These are phyloP conservation scores for Dipodomys stephensi DNA, from an alignment of 2,113 vertebrate genomes.

Conservation along the genomic window DNA sequence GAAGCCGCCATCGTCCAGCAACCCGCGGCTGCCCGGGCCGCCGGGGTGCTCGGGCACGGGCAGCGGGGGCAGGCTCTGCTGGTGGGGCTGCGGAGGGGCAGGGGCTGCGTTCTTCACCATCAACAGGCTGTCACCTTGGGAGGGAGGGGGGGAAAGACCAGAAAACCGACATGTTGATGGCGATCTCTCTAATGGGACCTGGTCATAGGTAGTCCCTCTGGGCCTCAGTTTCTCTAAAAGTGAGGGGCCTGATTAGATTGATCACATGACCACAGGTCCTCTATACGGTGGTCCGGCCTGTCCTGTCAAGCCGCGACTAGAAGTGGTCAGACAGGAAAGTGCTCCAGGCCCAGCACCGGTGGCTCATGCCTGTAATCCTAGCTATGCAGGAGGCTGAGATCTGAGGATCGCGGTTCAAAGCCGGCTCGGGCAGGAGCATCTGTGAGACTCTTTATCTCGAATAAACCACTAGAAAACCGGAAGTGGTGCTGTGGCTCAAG, in stretches of 20 bases:
- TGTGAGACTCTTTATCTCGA: too few species aligned
- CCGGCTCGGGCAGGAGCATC: too few species aligned
- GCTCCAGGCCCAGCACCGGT: not conserved
- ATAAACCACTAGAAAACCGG: too few species aligned
- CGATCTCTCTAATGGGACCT: not conserved
- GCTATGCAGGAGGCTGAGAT: too few species aligned
- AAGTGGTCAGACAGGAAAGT: not conserved
- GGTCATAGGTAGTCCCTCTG: not conserved
- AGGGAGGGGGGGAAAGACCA: not conserved
- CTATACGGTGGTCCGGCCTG: not conserved
- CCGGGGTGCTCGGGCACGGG: constrained; percentile 73
- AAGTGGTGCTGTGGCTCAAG: too few species aligned
- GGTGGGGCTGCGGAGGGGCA: constrained; percentile 37
- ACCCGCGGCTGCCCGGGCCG: constrained; percentile 74
- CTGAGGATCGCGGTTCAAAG: too few species aligned
- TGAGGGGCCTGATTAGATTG: not conserved
- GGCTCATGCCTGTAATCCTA: too few species aligned
- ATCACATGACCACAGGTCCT: too few species aligned
- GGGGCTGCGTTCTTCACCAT: constrained; percentile 58
- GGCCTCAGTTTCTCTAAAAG: not conserved
- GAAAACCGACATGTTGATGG: not conserved
- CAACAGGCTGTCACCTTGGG: constrained; percentile 67
- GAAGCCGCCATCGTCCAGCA: constrained; percentile 43
- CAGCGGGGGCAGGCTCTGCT: constrained; percentile 47
- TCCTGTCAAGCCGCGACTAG: too few species aligned